phyloP scores from a whole-genome alignment of 1,140 invertebrate genomes.

The Drosophila leontia region DNA sequence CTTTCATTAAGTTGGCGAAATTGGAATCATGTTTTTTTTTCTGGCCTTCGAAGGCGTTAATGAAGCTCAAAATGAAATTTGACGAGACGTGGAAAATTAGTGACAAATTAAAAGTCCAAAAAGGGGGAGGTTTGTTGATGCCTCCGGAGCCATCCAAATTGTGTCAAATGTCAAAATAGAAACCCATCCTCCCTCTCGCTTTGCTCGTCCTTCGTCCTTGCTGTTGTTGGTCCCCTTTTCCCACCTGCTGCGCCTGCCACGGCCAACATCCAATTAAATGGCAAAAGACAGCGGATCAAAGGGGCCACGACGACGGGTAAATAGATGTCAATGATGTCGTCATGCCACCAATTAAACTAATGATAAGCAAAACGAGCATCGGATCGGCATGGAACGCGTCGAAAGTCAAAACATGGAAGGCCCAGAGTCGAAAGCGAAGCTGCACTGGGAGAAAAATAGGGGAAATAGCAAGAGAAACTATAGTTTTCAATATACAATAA shows the following conservation, averaged over 20 bases:
- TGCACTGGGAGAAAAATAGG: constrained; percentile 3
- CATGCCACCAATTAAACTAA: constrained; percentile 84
- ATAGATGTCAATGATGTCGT: constrained; percentile 55
- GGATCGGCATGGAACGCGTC: constrained; percentile 32
- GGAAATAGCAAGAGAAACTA: neutral
- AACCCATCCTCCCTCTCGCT: neutral
- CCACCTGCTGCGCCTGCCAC: constrained; percentile 61
- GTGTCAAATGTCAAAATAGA: constrained; percentile 82
- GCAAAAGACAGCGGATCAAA: constrained; percentile 44
- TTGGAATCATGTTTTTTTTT: constrained; percentile 36
- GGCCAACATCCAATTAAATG: constrained; percentile 80
- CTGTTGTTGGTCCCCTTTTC: neutral
- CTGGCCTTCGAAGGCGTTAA: constrained; percentile 70
- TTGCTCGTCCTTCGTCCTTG: neutral
- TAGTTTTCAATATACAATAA: no score
- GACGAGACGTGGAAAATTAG: constrained; percentile 78
- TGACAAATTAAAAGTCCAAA: constrained; percentile 78
- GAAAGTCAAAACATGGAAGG: constrained; percentile 71
- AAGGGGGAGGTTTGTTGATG: constrained; percentile 45
- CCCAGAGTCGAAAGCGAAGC: neutral
- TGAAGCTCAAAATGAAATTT: constrained; percentile 70
- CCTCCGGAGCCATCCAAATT: constrained; percentile 52
- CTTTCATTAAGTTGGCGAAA: constrained; percentile 81
- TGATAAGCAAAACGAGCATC: constrained; percentile 69
- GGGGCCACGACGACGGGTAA: neutral